phyloP scores from a whole-genome alignment of 2,888 invertebrate species.

The Epinotia ramella region DNA sequence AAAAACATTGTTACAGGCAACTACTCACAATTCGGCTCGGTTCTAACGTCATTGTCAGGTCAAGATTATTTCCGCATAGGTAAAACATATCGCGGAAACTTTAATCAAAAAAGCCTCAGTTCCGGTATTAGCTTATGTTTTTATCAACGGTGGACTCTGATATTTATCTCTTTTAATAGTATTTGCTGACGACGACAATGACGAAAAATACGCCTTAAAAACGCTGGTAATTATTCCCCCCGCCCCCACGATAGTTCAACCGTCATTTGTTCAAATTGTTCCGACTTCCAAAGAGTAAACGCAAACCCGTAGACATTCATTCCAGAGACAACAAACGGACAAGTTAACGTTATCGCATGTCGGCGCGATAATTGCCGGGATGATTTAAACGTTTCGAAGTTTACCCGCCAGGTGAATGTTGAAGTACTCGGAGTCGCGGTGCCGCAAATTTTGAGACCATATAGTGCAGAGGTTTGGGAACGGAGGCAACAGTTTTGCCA shows the following conservation, averaged over 20 bases:
- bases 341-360: conserved; percentile 8
- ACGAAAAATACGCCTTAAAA: no score
- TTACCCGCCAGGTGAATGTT: conserved; percentile 15
- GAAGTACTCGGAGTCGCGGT: background rate
- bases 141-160: no score
- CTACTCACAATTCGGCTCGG: no score
- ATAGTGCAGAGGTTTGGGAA: background rate
- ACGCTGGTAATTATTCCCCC: no score
- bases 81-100: no score
- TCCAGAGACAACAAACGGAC: conserved; percentile 10
- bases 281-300: background rate
- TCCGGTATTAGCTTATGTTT: no score
- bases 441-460: background rate
- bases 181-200: no score
- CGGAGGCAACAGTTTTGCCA: no score
- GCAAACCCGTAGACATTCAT: background rate
- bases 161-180: no score
- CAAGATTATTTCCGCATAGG: no score
- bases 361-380: conserved; percentile 25
- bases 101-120: no score
- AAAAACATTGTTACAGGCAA: background rate
- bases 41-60: no score
- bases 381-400: conserved; percentile 28
- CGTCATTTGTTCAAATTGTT: conserved; percentile 1
- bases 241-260: background rate